Evolutionary conservation across 2,113 vertebrate genomes (phyloP).

Genomic region (Larimichthys polyactis): DNA sequence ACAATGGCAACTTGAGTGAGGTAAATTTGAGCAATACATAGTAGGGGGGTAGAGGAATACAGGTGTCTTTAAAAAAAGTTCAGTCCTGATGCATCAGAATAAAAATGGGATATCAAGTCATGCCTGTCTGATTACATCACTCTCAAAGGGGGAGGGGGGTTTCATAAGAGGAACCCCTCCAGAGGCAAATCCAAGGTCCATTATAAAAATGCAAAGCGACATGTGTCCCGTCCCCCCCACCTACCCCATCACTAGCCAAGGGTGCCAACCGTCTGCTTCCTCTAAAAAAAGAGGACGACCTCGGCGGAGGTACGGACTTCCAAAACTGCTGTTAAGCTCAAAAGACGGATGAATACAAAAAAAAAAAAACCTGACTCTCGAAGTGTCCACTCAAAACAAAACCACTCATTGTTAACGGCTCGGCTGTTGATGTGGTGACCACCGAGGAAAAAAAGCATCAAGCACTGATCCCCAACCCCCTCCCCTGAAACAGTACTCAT

Average conservation of each 20-base stretch:
- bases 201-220: constrained; percentile 71
- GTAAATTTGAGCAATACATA: neutral
- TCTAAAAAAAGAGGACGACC: constrained; percentile 38
- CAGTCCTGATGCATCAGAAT: constrained; percentile 41
- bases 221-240: constrained; percentile 29
- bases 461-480: neutral
- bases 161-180: constrained; percentile 49
- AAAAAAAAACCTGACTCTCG: neutral
- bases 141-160: constrained; percentile 33
- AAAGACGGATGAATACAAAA: constrained; percentile 41
- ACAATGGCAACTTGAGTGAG: neutral
- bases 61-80: constrained; percentile 18
- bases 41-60: neutral
- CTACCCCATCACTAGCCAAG: constrained; percentile 48
- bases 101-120: constrained; percentile 54
- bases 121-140: constrained; percentile 71
- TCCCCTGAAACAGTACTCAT: neutral
- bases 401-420: neutral
- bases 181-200: constrained; percentile 44
- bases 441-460: neutral
- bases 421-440: neutral
- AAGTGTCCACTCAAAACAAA: constrained; percentile 22
- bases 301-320: constrained; percentile 28
- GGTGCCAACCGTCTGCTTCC: constrained; percentile 55
- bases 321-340: constrained; percentile 20